Conservation (phyloP, 2,113 vertebrate species). For the Cephalopterus ornatus region DNA sequence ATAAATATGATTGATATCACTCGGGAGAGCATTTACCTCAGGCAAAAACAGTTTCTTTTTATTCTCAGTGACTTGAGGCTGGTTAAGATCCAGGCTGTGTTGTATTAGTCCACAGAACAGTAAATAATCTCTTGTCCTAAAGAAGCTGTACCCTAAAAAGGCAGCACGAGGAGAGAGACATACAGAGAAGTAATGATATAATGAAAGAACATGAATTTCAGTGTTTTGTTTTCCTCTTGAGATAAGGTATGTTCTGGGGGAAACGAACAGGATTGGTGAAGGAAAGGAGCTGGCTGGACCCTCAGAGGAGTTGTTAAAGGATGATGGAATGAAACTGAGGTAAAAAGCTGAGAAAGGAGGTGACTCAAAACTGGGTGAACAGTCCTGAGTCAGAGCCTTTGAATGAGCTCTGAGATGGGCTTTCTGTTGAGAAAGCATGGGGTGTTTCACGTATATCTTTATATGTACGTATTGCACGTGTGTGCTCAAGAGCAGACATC, state of each 20-base stretch:
- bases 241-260: background rate
- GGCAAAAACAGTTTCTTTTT: background rate
- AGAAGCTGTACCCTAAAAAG: background rate
- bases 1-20: background rate
- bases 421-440: background rate
- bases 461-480: fast-evolving
- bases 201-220: background rate
- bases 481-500: background rate
- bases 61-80: background rate
- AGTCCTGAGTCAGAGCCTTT: background rate
- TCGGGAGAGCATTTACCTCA: background rate
- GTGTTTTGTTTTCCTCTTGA: background rate
- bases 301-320: background rate
- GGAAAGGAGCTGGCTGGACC: background rate
- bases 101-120: background rate
- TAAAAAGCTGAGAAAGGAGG: background rate
- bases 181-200: background rate
- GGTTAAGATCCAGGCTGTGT: background rate
- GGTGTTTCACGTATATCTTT: background rate
- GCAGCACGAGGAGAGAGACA: background rate
- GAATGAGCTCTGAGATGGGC: background rate
- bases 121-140: background rate
- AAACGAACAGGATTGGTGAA: background rate
- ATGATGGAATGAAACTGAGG: background rate
- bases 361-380: background rate